phyloP scores from a whole-genome alignment of 1,140 invertebrate genomes.

The Spodoptera litura region DNA sequence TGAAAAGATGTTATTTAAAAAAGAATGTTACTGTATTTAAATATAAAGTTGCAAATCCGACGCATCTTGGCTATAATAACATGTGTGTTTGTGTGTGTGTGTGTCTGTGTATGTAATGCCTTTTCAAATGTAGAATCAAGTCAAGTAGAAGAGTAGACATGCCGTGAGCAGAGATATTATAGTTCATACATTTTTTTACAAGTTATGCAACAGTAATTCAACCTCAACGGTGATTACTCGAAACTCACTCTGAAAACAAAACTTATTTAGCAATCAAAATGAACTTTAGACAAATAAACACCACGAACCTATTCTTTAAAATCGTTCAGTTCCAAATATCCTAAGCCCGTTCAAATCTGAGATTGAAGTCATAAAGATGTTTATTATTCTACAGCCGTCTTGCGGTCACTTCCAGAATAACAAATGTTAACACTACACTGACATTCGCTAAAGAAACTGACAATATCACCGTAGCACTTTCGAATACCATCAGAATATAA shows the following conservation, averaged over 20 bases:
- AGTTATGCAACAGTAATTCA: no score
- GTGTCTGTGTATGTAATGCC: no score
- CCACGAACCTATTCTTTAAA: neutral
- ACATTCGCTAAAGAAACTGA: conserved; percentile 74
- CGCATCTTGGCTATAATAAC: no score
- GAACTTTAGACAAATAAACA: neutral
- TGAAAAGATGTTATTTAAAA: neutral
- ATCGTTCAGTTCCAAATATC: conserved; percentile 47
- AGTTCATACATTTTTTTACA: no score
- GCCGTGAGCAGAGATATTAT: no score
- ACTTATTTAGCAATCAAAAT: no score
- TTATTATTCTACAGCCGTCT: conserved; percentile 76
- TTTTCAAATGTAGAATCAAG: neutral
- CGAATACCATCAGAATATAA: conserved; percentile 69
- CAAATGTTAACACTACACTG: conserved; percentile 71
- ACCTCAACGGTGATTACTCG: no score
- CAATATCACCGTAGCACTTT: conserved; percentile 71
- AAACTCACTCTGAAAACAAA: no score
- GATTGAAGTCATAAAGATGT: conserved; percentile 60
- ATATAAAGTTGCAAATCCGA: neutral
- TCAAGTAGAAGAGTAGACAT: neutral
- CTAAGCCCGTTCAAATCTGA: conserved; percentile 58
- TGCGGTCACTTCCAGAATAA: conserved; percentile 75
- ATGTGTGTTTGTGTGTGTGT: no score
- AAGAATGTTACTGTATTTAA: neutral